phyloP scores from a whole-genome alignment of 2,113 vertebrate genomes.

The Coracopsis vasa region DNA sequence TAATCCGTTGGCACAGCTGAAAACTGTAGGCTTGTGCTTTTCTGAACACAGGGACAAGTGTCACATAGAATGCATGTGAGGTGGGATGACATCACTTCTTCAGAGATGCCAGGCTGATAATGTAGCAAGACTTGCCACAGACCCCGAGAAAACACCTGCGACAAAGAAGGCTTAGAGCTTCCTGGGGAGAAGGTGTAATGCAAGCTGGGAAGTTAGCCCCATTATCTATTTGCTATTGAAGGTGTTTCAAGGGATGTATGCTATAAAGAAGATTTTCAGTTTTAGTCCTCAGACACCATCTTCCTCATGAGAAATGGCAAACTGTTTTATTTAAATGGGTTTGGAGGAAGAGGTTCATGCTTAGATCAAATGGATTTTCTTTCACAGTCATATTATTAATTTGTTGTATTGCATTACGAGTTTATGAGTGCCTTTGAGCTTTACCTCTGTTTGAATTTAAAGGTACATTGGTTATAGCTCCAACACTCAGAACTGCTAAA shows the following conservation, averaged over 20 bases:
- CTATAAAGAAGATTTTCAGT: neutral
- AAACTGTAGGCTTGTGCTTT: neutral
- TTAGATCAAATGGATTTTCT: conserved; percentile 40
- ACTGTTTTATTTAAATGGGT: conserved; percentile 20
- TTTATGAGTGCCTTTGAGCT: conserved; percentile 50
- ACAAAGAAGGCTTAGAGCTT: neutral
- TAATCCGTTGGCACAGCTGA: neutral
- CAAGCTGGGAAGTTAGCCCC: neutral
- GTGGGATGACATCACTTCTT: neutral
- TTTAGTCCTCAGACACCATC: neutral
- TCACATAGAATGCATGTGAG: neutral
- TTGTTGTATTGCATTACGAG: neutral
- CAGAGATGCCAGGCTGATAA: neutral
- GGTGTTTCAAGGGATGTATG: neutral
- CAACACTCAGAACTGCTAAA: conserved; percentile 31
- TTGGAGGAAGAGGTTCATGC: neutral
- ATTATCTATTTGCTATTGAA: neutral
- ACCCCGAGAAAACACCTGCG: neutral
- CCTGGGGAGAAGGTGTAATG: neutral
- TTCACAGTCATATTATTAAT: conserved; percentile 19
- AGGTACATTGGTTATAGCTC: neutral
- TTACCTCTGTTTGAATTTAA: conserved; percentile 39
- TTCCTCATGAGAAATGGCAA: neutral
- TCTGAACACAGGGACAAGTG: neutral
- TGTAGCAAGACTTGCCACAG: neutral